Evolutionary conservation across 2,113 vertebrate species (phyloP), one percentile per base, ranked within the genome.

Genomic region (Myotis brandtii): DNA sequence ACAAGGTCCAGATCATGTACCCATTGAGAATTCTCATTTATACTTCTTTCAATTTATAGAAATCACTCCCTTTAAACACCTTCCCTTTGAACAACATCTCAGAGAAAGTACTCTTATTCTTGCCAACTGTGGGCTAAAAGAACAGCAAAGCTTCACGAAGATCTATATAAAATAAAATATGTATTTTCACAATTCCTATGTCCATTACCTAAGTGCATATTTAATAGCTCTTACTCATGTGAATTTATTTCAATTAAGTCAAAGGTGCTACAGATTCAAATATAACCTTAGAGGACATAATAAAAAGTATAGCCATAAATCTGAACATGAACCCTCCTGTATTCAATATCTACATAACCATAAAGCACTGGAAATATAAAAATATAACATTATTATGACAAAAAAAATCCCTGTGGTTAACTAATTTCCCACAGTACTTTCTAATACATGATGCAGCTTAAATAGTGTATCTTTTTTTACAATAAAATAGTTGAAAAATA

Each of bases 171-270:
- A 83, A 84, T 67, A 84, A 73, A 84, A 48, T 20, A 21, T 54
- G 50, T 66, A 8, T 14, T 76, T 92, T 80, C 20, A 72, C 27
- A 86, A 87, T 89, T 93, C 32, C 37, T 86, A 72, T 52, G 5
- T 52, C 75, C 4, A 76, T 69, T 72, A 50, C 69, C 52, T 64
- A 90, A 72, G 70, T 56, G 56, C 5, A 43, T 72, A 72, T 62
- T 89, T 81, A 93, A 83, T 34, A 86, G 17, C 43, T 89, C 23
- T 62, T 83, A 86, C 43, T 93, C 11, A 30, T 40, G 25, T 86
- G 40, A 95, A 86, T 27, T 52, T 54, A 46, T 70, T 93, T 95
- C 72, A 83, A 90, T 48, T 83, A 89, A 73, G 27, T 70, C 83
- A 95, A 88, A 67, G 37, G 18, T 73, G 23, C 80, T 34, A 37